These are phyloP conservation scores for Macropodus opercularis DNA, from an alignment of 2,797 vertebrate species.

Conservation along the genomic window DNA sequence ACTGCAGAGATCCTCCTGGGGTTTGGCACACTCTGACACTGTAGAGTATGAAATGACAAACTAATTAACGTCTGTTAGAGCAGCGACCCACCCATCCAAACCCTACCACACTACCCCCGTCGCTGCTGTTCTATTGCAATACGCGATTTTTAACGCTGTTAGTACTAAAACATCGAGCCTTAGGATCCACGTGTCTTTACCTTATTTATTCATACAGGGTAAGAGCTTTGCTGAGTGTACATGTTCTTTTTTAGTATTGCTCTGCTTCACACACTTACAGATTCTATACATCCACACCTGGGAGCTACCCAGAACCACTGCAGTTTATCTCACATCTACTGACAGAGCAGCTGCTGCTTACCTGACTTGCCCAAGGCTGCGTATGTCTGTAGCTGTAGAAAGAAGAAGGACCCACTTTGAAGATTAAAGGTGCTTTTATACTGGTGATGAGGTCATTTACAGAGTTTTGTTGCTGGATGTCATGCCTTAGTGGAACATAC, in stretches of 20 bases:
- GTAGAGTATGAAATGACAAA: too few species aligned
- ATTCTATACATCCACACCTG: slow-evolving; percentile 46
- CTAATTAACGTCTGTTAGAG: too few species aligned
- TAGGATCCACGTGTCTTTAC: neutral
- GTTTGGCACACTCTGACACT: too few species aligned
- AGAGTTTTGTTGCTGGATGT: slow-evolving; percentile 1
- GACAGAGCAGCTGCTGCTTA: slow-evolving; percentile 23
- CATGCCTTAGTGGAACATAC: slow-evolving; percentile 6
- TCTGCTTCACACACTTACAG: slow-evolving; percentile 26
- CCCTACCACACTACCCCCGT: too few species aligned
- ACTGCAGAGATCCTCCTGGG: too few species aligned
- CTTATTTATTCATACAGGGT: slow-evolving; percentile 9
- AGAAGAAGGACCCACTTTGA: slow-evolving; percentile 10
- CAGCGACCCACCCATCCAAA: neutral
- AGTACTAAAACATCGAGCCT: slow-evolving; percentile 1
- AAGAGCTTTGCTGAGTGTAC: slow-evolving; percentile 46
- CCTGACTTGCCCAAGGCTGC: slow-evolving; percentile 1
- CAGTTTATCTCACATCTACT: slow-evolving; percentile 25
- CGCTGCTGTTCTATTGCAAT: neutral
- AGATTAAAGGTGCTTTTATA: neutral
- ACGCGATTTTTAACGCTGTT: neutral
- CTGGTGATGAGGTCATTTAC: neutral
- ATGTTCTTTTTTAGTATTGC: slow-evolving; percentile 36
- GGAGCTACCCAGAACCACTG: slow-evolving; percentile 18
- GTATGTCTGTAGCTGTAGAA: neutral